Evolutionary conservation across 2,113 vertebrate genomes (phyloP).

Genomic region (Anthoscopus minutus): DNA sequence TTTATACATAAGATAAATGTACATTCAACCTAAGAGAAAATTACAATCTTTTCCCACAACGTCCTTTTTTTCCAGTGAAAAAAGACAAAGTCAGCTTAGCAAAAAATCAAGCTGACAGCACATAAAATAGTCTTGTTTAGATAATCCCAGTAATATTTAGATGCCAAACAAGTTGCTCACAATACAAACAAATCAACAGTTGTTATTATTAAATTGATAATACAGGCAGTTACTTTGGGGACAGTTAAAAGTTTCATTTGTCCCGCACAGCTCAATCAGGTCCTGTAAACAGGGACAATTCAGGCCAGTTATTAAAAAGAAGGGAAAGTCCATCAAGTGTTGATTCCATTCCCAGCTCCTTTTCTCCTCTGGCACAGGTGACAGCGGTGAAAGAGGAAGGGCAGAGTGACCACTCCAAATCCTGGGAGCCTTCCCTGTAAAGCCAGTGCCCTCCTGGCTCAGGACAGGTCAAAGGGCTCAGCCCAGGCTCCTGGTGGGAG

Average conservation of each 20-base stretch:
- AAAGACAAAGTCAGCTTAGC: not conserved
- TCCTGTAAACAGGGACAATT: not conserved
- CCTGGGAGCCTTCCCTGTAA: not conserved
- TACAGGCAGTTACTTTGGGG: not conserved
- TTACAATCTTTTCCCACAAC: not conserved
- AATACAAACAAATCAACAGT: not conserved
- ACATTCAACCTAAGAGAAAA: not conserved
- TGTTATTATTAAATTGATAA: too few species aligned
- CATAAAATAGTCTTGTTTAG: not conserved
- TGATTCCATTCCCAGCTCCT: not conserved
- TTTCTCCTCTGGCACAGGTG: not conserved
- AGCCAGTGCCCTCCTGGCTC: not conserved
- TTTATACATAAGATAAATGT: not conserved
- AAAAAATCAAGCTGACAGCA: not conserved
- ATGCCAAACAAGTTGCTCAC: not conserved
- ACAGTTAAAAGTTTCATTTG: not conserved
- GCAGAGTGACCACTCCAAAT: not conserved
- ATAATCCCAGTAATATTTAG: not conserved
- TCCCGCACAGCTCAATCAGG: not conserved
- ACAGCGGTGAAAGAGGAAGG: fast-evolving
- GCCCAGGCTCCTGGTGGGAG: too few species aligned
- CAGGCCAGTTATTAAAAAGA: not conserved
- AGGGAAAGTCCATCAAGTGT: not conserved
- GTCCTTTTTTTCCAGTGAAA: not conserved
- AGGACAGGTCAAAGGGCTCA: not conserved